Base-by-base conservation (phyloP, 2,113 vertebrate genomes). In the Heliornis fulica region DNA sequence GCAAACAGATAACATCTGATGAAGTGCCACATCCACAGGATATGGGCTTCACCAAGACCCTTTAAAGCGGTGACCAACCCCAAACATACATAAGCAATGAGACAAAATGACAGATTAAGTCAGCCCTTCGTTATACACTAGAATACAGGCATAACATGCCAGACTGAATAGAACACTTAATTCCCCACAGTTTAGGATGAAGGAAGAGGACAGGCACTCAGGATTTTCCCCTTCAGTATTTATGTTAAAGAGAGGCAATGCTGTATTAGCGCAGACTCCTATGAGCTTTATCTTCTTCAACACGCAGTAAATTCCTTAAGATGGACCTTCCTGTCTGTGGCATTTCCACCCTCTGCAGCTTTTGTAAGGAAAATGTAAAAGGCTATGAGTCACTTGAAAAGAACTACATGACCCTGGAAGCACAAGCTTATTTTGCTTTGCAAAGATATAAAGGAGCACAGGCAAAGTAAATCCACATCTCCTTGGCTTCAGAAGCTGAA, bases 401-500 rank as follows among this genome's bases (percentile, higher is more conserved):
- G 41, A 91, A 75, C 16, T 10, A 17, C 40, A 40, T 48, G 38
- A 66, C 32, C 34, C 64, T 34, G 15, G 38, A 40, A 93, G 40
- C n/a, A 72, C 45, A 76, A 32, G 60, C 23, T 61, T 48, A 18
- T 61, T 81, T 79, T 75, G 40, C 81, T 76, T 61, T 81, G 57
- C 53, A 76, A 93, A 87, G 69, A 59, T 43, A 45, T 8, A 69
- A 68, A 64, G 53, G 61, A 91, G 50, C 25, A 64, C 19, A 64
- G 48, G 61, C 83, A 97, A 89, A 91, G 74, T 36, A 84, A 95
- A 93, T 63, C 69, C 50, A 69, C 48, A 76, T 34, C 74, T 86
- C 70, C 63, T 68, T 76, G 57, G 93, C 77, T 95, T 95, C 26
- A 94, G 65, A 84, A 96, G 77, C 70, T 65, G 78, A 89, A 83